Conservation (phyloP, 2,113 vertebrate genomes). For the Cyprinodon brontotheroides region DNA sequence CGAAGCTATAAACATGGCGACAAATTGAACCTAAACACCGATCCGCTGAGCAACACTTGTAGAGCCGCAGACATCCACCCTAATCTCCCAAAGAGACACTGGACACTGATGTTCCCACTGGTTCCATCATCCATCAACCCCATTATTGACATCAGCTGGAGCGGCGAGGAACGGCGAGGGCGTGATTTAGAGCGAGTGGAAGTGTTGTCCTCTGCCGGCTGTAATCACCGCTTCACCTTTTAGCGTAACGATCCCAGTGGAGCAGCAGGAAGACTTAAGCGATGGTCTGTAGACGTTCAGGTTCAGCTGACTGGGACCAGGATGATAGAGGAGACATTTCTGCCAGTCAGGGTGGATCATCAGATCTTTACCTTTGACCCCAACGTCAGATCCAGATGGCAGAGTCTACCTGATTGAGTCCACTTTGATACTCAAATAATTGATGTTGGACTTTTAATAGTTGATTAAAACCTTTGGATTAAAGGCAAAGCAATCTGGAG, state of each 20-base stretch:
- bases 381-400: background rate
- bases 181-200: too few species aligned
- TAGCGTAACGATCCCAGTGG: slow-evolving; percentile 12
- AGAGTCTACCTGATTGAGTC: background rate
- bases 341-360: too few species aligned
- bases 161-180: background rate
- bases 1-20: too few species aligned
- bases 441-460: background rate
- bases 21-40: too few species aligned
- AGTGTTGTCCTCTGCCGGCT: slow-evolving; percentile 18
- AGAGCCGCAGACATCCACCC: too few species aligned
- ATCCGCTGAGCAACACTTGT: too few species aligned
- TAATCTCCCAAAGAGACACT: slow-evolving; percentile 1
- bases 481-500: too few species aligned
- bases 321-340: background rate
- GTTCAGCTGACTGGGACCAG: background rate
- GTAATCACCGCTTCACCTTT: slow-evolving; percentile 20
- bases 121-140: slow-evolving; percentile 25
- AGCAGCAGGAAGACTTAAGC: slow-evolving; percentile 1
- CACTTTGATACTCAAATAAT: too few species aligned
- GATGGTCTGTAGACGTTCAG: slow-evolving; percentile 5
- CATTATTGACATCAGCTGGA: slow-evolving; percentile 20
- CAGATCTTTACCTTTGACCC: too few species aligned
- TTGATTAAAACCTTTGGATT: background rate
- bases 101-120: slow-evolving; percentile 39